These are phyloP conservation scores for Amphibalanus amphitrite DNA, from an alignment of 1,140 invertebrate genomes.

Conservation along the genomic window DNA sequence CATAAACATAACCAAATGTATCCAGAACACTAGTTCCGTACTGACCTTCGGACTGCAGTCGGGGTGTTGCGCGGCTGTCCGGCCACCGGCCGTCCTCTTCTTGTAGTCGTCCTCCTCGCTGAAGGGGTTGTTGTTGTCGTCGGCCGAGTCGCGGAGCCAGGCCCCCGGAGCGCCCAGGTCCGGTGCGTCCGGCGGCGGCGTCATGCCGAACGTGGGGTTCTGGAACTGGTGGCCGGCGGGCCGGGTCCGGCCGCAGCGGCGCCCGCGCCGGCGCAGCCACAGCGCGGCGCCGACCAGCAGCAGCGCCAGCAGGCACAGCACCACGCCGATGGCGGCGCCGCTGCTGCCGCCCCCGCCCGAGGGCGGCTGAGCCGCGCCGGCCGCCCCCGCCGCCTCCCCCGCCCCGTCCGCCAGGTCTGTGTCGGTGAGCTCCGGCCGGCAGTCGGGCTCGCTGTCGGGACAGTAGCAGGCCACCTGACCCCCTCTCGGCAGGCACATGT, in stretches of 20 bases:
- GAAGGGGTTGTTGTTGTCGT: background rate
- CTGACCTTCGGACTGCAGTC: background rate
- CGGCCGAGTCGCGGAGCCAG: background rate
- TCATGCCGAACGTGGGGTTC: conserved; percentile 1
- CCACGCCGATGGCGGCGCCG: background rate
- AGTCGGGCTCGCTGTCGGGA: background rate
- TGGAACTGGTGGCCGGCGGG: background rate
- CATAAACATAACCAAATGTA: no score
- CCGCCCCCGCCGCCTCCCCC: no score
- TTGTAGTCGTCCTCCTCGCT: background rate
- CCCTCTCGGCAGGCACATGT: background rate
- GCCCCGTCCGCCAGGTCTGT: background rate
- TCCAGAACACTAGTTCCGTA: no score
- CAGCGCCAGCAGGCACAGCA: background rate
- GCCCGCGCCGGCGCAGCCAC: background rate
- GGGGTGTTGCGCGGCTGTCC: no score
- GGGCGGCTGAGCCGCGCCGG: background rate
- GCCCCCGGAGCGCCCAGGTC: background rate
- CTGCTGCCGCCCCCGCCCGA: background rate
- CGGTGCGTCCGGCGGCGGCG: background rate
- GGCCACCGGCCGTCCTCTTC: background rate
- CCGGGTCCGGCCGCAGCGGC: background rate
- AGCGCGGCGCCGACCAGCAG: background rate
- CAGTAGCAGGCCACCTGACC: background rate
- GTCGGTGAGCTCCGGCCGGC: background rate